Base-by-base conservation (phyloP, 2,113 vertebrate species). In the Nothocercus nigrocapillus region DNA sequence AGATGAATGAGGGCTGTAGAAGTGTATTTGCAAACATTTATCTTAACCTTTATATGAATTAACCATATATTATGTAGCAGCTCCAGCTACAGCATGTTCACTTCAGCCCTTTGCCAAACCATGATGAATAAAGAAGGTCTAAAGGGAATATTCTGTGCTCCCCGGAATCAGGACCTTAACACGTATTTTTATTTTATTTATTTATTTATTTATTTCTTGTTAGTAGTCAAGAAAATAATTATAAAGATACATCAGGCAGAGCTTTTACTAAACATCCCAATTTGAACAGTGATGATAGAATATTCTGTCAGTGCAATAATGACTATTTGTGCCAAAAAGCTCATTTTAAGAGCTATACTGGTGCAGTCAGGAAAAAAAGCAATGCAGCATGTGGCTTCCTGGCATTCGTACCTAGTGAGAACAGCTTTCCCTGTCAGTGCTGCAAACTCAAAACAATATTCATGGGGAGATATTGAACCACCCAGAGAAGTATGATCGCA, bases 311-410 rank as follows among this genome's bases (percentile, higher is more conserved):
- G 38, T 64, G 44, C 0, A 6, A 72, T 42, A 40, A 44, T 80
- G 40, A 24, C 76, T 77, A 51, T 89, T 88, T 89, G 59, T 91
- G 85, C 87, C 87, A 88, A 77, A 95, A 91, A 24, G 73, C 75
- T 88, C 42, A 27, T 88, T 95, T 88, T 84, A 94, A 66, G 87
- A 89, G 36, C 67, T 85, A 10, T 42, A 63, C 62, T 87, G 67
- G 63, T 95, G 49, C 18, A 85, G 87, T 77, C 84, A 94, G 78
- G 79, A 82, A 91, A 94, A 82, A 91, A 94, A 91, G 17, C 3
- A 2, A 67, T 66, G 66, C 64, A 91, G 68, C 84, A 45, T 76
- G 89, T 91, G 91, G 72, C 75, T 91, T 91, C 53, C 59, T 95
- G 94, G 95, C 94, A 88, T 54, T 86, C 0, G 0, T 76, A 73